A percentile compares a stretch with the other conserved stretches of the same genome.
phyloP scores from a whole-genome alignment of 2,888 invertebrate genomes.

The Phlogophora meticulosa region DNA sequence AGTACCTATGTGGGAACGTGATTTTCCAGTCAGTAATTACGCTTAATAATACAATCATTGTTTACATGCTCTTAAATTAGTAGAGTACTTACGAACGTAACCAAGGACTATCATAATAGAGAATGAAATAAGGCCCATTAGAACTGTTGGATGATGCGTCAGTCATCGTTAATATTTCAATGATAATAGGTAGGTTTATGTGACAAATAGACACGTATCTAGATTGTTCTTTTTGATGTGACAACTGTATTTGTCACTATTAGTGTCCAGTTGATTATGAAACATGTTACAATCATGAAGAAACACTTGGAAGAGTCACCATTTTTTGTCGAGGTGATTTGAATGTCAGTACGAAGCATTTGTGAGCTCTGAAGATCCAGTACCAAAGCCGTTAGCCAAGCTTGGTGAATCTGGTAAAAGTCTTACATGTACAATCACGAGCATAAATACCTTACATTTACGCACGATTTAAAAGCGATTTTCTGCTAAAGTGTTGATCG shows the following conservation, averaged over 20 bases:
- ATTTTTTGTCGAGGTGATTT: too few species aligned
- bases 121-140: constrained; percentile 5
- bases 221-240: neutral
- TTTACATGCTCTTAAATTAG: neutral
- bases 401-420: too few species aligned
- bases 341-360: neutral
- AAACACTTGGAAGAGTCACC: too few species aligned
- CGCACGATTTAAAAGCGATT: too few species aligned
- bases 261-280: neutral
- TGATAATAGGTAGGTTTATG: neutral
- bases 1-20: too few species aligned
- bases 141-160: neutral
- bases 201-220: neutral
- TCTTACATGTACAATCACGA: too few species aligned
- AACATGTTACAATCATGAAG: too few species aligned
- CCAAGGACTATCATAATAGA: neutral
- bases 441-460: too few species aligned
- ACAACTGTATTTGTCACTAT: neutral
- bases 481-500: too few species aligned
- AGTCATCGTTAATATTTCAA: constrained; percentile 9
- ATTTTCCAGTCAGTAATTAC: too few species aligned
- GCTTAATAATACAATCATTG: too few species aligned
- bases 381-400: too few species aligned
- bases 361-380: neutral
- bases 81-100: neutral